These are phyloP conservation scores for Drosophila pachea DNA, from an alignment of 1,140 invertebrate species.

Conservation along the genomic window DNA sequence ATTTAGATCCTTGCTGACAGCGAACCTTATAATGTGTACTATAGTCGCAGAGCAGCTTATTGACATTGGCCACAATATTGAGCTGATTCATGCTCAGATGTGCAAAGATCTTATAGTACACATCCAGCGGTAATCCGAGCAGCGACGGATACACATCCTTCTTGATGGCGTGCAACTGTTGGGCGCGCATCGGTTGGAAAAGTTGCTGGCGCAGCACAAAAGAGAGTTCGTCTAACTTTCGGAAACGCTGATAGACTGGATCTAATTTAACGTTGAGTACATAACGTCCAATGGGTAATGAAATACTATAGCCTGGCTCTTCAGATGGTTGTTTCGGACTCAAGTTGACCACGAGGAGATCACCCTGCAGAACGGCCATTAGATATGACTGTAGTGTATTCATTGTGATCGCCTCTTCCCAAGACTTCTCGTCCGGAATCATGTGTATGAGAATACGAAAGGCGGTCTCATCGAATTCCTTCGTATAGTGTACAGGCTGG, in stretches of 20 bases:
- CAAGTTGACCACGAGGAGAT: conserved; percentile 62
- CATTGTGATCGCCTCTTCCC: conserved; percentile 13
- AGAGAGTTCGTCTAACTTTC: conserved; percentile 58
- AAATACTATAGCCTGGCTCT: conserved; percentile 48
- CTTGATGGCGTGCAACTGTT: conserved; percentile 47
- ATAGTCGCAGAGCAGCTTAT: conserved; percentile 32
- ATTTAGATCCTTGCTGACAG: neutral
- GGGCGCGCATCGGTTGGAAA: conserved; percentile 64
- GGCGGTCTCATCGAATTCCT: conserved; percentile 27
- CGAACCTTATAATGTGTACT: conserved; percentile 27
- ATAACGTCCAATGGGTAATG: conserved; percentile 63
- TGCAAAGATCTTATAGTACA: conserved; percentile 60
- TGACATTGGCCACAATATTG: conserved; percentile 63
- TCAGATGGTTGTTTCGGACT: conserved; percentile 37
- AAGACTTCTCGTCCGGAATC: conserved; percentile 13
- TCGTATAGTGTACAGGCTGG: neutral
- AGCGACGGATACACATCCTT: conserved; percentile 49
- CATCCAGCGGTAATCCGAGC: conserved; percentile 50
- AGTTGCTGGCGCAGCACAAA: conserved; percentile 55
- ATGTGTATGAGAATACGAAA: conserved; percentile 47
- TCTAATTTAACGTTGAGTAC: conserved; percentile 54
- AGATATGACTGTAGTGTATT: conserved; percentile 34
- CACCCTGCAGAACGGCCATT: conserved; percentile 48
- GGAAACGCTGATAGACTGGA: conserved; percentile 53
- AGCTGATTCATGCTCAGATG: conserved; percentile 51